Evolutionary conservation across 2,113 vertebrate species (phyloP), one percentile per base, ranked within the genome.

Genomic region (Vimba vimba): DNA sequence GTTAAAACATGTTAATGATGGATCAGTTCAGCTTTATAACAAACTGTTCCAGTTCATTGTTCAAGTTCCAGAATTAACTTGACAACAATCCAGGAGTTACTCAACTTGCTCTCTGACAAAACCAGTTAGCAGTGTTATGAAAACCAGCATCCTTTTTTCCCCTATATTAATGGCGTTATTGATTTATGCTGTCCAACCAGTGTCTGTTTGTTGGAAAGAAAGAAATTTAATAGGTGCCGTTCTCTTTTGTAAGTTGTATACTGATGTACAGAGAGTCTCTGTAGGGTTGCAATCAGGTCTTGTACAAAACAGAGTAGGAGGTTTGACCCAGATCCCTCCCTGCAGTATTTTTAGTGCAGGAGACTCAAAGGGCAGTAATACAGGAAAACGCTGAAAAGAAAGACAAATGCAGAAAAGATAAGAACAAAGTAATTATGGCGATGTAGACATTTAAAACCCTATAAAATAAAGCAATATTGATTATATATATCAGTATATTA

Each of bases 271-370:
- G 52, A 33, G 30, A 19, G 45, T 76, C 74, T n/a, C 52, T 77
- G 43, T 25, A 71, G 71, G 60, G 33, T 85, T 59, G 75, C 76
- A 73, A 73, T 85, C 57, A 75, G 59, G 77, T 59, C 71, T 66
- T 82, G 47, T 50, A 68, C 57, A 57, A 77, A 85, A 82, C 45
- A 45, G 69, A 78, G 62, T 69, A 62, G 80, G 64, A 82, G 55
- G 25, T 75, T 68, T 94, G 93, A 93, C 92, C 91, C 78, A 93
- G 88, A 93, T 94, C 90, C 68, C 81, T 83, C 50, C 55, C 84
- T 64, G 69, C 88, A 89, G 91, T 93, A 86, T 92, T 92, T 89
- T 84, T 89, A 85, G 85, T 89, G 69, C 79, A 25, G 76, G 88
- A 84, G 82, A 90, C 85, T 91, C 81, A 83, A 87, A 90, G 78